Conservation (phyloP, 2,113 vertebrate genomes). For the Paradoxurus hermaphroditus region DNA sequence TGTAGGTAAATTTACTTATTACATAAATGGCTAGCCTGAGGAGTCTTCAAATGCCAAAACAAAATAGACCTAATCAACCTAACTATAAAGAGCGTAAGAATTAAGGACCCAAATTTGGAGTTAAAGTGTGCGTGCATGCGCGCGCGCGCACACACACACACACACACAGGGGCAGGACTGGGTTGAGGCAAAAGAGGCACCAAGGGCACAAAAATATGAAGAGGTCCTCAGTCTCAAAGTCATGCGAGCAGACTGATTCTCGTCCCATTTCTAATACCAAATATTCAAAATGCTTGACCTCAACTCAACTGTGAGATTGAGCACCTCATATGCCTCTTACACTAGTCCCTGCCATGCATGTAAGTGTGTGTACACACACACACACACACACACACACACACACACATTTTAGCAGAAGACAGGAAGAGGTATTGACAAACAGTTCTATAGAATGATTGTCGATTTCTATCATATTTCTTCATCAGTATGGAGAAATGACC, state of each 20-base stretch:
- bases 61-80: background rate
- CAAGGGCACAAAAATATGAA: background rate
- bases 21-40: background rate
- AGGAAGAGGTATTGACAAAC: background rate
- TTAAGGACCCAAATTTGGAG: background rate
- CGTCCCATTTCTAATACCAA: background rate
- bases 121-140: background rate
- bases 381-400: background rate
- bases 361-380: background rate
- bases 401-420: background rate
- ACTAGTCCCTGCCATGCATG: background rate
- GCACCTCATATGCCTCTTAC: background rate
- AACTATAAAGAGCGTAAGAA: background rate
- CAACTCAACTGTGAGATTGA: background rate
- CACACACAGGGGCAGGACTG: background rate
- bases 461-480: background rate
- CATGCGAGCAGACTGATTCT: background rate
- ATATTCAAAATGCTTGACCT: background rate
- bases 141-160: background rate
- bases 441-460: background rate
- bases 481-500: background rate
- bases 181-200: background rate
- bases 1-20: background rate
- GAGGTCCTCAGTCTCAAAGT: background rate
- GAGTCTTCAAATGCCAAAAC: background rate